These are phyloP conservation scores for Paraplagusia blochii DNA, from an alignment of 2,113 vertebrate genomes.

Conservation along the genomic window DNA sequence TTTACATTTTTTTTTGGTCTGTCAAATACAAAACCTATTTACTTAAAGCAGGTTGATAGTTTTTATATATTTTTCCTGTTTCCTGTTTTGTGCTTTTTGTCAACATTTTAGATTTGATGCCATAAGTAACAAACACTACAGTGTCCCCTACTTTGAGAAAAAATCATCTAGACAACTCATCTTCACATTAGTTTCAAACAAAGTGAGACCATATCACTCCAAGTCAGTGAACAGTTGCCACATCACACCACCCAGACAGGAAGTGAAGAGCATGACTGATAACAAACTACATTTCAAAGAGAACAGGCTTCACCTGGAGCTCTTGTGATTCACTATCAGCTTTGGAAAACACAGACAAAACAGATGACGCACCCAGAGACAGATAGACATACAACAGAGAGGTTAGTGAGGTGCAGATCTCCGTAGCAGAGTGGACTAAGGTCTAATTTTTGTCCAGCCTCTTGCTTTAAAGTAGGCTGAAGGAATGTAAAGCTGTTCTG, in stretches of 20 bases:
- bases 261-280: not conserved
- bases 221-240: not conserved
- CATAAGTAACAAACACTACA: too few relatives aligned
- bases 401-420: constrained; percentile 10
- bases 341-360: constrained; percentile 21
- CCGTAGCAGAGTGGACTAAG: not conserved
- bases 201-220: not conserved
- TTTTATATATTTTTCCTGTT: too few relatives aligned
- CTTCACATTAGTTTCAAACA: too few relatives aligned
- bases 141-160: too few relatives aligned
- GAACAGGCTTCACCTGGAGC: constrained; percentile 11
- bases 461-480: constrained; percentile 4
- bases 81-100: too few relatives aligned
- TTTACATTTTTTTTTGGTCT: too few relatives aligned
- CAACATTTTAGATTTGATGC: too few relatives aligned
- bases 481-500: not conserved
- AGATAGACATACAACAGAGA: constrained; percentile 2
- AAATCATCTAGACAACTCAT: too few relatives aligned
- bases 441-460: not conserved
- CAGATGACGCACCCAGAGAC: constrained; percentile 15
- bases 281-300: constrained; percentile 2
- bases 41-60: too few relatives aligned
- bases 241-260: not conserved
- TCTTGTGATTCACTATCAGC: constrained; percentile 29
- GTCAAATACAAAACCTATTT: too few relatives aligned